phyloP scores from a whole-genome alignment of 2,113 vertebrate genomes.

The Penelope pileata region DNA sequence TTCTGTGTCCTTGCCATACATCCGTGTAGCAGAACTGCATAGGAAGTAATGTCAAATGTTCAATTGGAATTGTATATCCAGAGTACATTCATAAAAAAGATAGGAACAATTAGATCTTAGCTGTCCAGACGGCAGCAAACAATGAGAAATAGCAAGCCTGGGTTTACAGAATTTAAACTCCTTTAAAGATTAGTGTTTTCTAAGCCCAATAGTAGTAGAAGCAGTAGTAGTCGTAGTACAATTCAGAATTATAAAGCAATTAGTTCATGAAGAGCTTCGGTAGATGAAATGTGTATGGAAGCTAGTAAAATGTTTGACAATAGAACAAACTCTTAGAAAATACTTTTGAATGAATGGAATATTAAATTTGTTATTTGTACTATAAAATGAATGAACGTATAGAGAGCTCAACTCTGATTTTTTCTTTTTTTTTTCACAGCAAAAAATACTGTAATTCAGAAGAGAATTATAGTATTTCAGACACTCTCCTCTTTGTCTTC shows the following conservation, averaged over 20 bases:
- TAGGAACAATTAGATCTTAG: background rate
- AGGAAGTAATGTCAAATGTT: background rate
- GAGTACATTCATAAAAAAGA: background rate
- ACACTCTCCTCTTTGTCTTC: background rate
- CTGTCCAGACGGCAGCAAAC: background rate
- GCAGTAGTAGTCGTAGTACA: background rate
- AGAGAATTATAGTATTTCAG: background rate
- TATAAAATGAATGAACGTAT: background rate
- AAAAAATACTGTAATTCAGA: background rate
- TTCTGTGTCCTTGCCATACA: background rate
- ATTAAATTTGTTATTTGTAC: background rate
- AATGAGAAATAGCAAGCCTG: background rate
- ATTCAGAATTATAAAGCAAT: background rate
- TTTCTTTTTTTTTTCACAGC: background rate
- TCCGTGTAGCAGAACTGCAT: background rate
- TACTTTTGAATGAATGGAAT: background rate
- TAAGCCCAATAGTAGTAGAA: background rate
- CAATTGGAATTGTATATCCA: background rate
- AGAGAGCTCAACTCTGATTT: background rate
- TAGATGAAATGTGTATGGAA: background rate
- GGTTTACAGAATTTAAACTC: background rate
- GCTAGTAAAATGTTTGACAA: background rate
- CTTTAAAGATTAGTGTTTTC: background rate
- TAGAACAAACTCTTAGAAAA: background rate
- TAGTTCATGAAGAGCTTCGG: background rate